Evolutionary conservation across 2,888 invertebrate species (phyloP).

Genomic region (Stenodema calcarata): DNA sequence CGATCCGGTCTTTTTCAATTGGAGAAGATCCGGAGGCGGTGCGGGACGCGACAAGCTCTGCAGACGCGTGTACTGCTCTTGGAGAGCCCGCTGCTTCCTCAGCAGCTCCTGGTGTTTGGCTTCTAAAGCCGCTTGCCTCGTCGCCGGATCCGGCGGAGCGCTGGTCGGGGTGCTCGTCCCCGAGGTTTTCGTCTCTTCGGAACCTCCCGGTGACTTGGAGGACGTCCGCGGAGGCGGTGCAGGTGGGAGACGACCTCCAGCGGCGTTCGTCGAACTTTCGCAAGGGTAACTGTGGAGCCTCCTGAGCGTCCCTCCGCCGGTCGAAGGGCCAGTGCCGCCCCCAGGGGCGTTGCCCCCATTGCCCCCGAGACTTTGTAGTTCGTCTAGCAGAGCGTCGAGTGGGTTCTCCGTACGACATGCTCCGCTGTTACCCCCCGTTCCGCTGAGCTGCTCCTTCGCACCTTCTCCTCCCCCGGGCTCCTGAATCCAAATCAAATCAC

Average conservation of each 20-base stretch:
- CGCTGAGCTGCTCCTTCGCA: slow-evolving; percentile 55
- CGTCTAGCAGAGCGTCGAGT: slow-evolving; percentile 95
- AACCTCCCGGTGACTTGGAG: slow-evolving; percentile 82
- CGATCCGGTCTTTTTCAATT: slow-evolving; percentile 84
- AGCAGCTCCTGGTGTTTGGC: slow-evolving; percentile 85
- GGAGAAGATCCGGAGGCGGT: slow-evolving; percentile 67
- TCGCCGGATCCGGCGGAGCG: slow-evolving; percentile 67
- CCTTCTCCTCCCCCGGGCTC: slow-evolving; percentile 52
- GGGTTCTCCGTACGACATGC: slow-evolving; percentile 84
- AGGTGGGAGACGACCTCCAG: slow-evolving; percentile 81
- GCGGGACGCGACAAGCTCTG: slow-evolving; percentile 80
- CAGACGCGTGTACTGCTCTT: slow-evolving; percentile 88
- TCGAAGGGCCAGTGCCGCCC: slow-evolving; percentile 46
- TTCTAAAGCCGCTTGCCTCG: slow-evolving; percentile 78
- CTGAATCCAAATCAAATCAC: slow-evolving; percentile 3
- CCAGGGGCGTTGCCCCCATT: slow-evolving; percentile 53
- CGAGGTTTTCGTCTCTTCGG: slow-evolving; percentile 62
- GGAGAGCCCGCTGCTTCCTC: slow-evolving; percentile 84
- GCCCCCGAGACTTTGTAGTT: slow-evolving; percentile 79
- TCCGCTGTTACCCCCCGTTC: slow-evolving; percentile 63
- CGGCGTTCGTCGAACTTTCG: slow-evolving; percentile 77
- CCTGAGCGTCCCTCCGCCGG: slow-evolving; percentile 64
- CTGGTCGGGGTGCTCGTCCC: slow-evolving; percentile 74
- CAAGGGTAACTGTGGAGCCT: slow-evolving; percentile 81
- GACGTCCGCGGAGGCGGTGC: slow-evolving; percentile 93